Percentiles rank a stretch among this genome's conserved stretches.
Evolutionary conservation across 92 coral and sea anemone genomes (phyloP).

Genomic region (Parazoanthus atlanticus): DNA sequence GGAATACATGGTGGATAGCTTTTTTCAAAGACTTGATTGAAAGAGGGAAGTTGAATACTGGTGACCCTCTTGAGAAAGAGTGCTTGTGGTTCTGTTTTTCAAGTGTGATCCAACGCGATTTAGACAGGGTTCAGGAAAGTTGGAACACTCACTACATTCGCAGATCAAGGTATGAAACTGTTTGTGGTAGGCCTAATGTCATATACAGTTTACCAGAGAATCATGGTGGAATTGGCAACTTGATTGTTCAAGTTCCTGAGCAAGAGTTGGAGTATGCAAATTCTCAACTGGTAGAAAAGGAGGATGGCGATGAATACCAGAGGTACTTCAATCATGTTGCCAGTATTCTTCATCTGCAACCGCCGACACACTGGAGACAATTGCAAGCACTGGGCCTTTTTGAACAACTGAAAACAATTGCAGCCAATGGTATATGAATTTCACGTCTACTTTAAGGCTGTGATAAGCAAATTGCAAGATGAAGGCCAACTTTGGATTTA

Average conservation of each 20-base stretch:
- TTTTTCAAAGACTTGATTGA: constrained; percentile 41
- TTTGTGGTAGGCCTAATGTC: constrained; percentile 38
- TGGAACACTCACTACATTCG: constrained; percentile 52
- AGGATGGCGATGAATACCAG: constrained; percentile 35
- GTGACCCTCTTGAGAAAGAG: constrained; percentile 42
- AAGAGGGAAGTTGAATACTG: constrained; percentile 29
- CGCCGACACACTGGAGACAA: constrained; percentile 37
- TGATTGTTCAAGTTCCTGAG: constrained; percentile 35
- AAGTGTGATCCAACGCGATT: constrained; percentile 35
- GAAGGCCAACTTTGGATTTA: constrained; percentile 25
- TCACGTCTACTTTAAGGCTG: constrained; percentile 1
- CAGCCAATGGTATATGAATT: constrained; percentile 33
- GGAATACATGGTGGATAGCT: constrained; percentile 39
- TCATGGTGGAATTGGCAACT: constrained; percentile 26
- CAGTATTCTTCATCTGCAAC: constrained; percentile 36
- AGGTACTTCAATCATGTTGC: constrained; percentile 27
- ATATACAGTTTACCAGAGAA: constrained; percentile 28
- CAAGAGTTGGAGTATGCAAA: constrained; percentile 41
- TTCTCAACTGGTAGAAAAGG: constrained; percentile 38
- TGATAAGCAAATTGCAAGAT: background rate
- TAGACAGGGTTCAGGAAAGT: constrained; percentile 42
- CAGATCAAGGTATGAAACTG: constrained; percentile 36
- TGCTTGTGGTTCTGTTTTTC: constrained; percentile 49
- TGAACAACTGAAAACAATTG: constrained; percentile 38
- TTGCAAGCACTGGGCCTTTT: constrained; percentile 30